Base-by-base conservation (phyloP, 2,113 vertebrate species). In the Heterotis niloticus region DNA sequence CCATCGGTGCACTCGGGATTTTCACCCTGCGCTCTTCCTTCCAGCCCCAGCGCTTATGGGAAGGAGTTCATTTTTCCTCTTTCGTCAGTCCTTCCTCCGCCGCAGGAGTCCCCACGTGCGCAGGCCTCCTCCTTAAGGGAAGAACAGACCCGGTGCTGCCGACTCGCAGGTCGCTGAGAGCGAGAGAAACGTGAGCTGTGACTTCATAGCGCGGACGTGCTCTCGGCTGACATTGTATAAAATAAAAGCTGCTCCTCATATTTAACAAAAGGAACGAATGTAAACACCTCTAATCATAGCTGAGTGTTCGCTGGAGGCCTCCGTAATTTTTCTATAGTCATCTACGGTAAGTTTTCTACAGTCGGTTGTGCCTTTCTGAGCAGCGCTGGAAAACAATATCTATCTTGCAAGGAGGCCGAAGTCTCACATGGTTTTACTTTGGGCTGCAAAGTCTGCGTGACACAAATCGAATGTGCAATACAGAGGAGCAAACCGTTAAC, bases 301-400 rank as follows among this genome's bases (percentile, higher is more conserved):
- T 82, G 83, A 85, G 78, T 84, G 77, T 81, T 87, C 79, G 72
- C 82, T 88, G 81, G 67, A 59, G 78, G 24, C 64, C 65, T 70
- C 34, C 65, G 79, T 69, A 83, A 83, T 78, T 82, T 68, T 81
- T 80, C 44, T 80, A 82, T 77, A 82, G 57, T 81, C 79, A 52
- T 83, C n/a, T n/a, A n/a, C n/a, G n/a, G 5, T 71, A 51, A 71
- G 17, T 44, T 44, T 7, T 44, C 34, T 44, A 44, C 34, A 44
- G 34, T 60, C n/a, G 64, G 66, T 73, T 74, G 26, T 80, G 70
- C 72, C 60, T 81, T 68, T 74, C 51, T 13, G 64, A 44, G 29
- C 14, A 56, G 76, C 60, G 71, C 75, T 79, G 57, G 64, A 79
- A 83, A 74, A 76, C 11, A 71, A 64, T 62, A 77, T 60, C 34